These are phyloP conservation scores for Neotoxoptera formosana DNA, from an alignment of 1,140 invertebrate genomes.

Conservation along the genomic window DNA sequence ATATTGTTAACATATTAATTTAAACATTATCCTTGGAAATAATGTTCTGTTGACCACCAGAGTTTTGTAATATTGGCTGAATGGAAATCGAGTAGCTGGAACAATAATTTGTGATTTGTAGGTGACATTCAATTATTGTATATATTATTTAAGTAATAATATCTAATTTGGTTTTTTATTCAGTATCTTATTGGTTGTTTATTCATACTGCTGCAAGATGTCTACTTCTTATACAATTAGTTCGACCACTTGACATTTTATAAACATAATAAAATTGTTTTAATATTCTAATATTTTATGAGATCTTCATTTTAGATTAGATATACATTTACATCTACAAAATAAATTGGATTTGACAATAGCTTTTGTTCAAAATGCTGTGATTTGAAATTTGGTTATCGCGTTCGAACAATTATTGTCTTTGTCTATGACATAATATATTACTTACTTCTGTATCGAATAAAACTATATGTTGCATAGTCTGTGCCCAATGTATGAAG, in stretches of 20 bases:
- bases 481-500: neutral
- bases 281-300: neutral
- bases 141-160: no score
- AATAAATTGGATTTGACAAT: neutral
- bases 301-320: neutral
- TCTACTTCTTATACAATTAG: neutral
- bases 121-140: neutral
- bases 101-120: neutral
- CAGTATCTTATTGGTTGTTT: neutral
- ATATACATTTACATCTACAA: neutral
- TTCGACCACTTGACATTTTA: neutral
- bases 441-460: neutral
- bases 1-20: neutral
- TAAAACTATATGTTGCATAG: no score
- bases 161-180: neutral
- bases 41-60: neutral
- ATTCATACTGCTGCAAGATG: neutral
- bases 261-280: neutral
- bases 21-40: neutral
- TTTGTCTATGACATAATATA: neutral
- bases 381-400: neutral
- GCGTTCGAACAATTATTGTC: neutral
- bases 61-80: neutral
- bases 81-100: neutral
- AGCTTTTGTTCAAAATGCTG: neutral